Percentiles rank a stretch among this genome's conserved stretches.
phyloP scores from a whole-genome alignment of 2,888 invertebrate species.

The Dasypogon diadema region DNA sequence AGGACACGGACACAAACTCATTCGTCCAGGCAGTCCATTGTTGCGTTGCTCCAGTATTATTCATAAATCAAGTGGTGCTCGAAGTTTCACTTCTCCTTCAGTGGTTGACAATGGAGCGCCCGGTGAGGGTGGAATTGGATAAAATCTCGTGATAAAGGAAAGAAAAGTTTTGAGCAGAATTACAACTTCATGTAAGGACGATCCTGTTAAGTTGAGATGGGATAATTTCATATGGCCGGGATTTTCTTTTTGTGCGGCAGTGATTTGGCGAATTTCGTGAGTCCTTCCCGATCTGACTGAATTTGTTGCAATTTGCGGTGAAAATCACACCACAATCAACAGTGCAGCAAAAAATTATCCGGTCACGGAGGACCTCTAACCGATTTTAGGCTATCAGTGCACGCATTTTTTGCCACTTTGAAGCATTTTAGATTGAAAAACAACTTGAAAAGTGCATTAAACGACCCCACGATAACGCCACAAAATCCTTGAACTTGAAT shows the following conservation, averaged over 20 bases:
- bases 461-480: slow-evolving; percentile 51
- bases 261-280: neutral
- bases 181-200: slow-evolving; percentile 22
- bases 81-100: slow-evolving; percentile 27
- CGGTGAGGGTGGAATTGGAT: slow-evolving; percentile 36
- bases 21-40: slow-evolving; percentile 23
- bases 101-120: slow-evolving; percentile 30
- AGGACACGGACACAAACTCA: slow-evolving; percentile 8
- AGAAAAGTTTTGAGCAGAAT: slow-evolving; percentile 32
- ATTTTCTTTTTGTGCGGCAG: neutral
- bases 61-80: slow-evolving; percentile 51
- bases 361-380: neutral
- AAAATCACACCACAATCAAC: neutral
- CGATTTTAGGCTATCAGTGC: slow-evolving; percentile 43
- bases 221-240: neutral
- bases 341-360: slow-evolving; percentile 6
- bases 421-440: slow-evolving; percentile 47
- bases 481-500: slow-evolving; percentile 51
- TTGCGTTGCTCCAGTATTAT: slow-evolving; percentile 40
- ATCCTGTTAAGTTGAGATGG: neutral
- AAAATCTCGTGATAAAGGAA: slow-evolving; percentile 33
- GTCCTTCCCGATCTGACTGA: neutral
- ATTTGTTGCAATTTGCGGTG: neutral
- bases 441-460: slow-evolving; percentile 51
- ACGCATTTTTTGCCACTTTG: slow-evolving; percentile 35